Conservation (phyloP, 2,113 vertebrate genomes). For the Dasyprocta punctata region DNA sequence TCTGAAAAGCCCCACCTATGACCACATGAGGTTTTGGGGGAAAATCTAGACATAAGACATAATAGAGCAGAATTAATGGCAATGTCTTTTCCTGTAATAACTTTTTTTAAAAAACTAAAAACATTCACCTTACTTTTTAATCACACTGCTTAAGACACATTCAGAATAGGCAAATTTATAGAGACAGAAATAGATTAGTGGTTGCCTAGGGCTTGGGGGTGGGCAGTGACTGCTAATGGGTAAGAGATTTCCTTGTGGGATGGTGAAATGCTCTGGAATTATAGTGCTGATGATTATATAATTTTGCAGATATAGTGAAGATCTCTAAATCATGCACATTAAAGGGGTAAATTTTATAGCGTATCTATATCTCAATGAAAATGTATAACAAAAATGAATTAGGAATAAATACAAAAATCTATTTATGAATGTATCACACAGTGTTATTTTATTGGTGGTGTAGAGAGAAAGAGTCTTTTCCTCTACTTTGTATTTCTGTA, state of each 20-base stretch:
- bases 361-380: slow-evolving; percentile 35
- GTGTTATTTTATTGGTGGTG: not conserved
- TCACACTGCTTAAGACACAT: not conserved
- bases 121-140: not conserved
- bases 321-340: not conserved
- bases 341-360: not conserved
- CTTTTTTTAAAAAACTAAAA: not conserved
- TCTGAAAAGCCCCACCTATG: not conserved
- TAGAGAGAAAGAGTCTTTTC: not conserved
- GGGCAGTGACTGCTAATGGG: not conserved
- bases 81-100: not conserved
- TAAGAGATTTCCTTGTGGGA: not conserved
- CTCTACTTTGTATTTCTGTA: not conserved
- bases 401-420: slow-evolving; percentile 26
- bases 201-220: not conserved
- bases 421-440: not conserved
- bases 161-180: not conserved
- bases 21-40: not conserved
- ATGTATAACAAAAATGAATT: not conserved
- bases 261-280: not conserved
- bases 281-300: not conserved
- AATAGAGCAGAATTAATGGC: not conserved
- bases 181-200: not conserved
- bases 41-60: not conserved
- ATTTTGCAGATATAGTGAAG: not conserved